Evolutionary conservation across 2,797 vertebrate genomes (phyloP).

Genomic region (Mustela erminea): DNA sequence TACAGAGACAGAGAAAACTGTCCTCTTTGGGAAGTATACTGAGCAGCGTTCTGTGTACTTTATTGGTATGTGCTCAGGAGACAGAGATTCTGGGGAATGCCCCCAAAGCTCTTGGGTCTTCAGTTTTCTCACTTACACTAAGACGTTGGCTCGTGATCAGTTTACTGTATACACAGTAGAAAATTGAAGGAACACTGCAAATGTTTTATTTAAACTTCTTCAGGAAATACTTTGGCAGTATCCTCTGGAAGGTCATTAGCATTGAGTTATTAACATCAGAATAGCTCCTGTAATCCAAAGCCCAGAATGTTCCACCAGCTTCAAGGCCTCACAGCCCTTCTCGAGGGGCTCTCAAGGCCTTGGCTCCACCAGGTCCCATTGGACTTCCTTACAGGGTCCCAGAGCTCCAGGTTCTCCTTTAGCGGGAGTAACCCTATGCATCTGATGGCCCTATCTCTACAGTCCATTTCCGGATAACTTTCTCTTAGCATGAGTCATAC

Average conservation of each 20-base stretch:
- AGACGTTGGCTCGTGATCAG: background rate
- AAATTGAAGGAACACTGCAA: background rate
- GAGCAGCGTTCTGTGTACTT: background rate
- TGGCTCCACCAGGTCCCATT: rapidly evolving
- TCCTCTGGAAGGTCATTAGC: background rate
- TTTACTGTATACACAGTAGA: background rate
- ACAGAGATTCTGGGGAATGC: background rate
- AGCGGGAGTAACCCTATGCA: background rate
- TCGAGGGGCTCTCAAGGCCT: background rate
- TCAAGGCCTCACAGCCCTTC: too few relatives aligned
- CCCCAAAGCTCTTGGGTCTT: background rate
- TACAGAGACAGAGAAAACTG: background rate
- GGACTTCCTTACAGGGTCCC: background rate
- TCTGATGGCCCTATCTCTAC: background rate
- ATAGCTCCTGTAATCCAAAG: background rate
- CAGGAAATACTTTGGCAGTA: background rate
- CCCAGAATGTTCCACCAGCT: background rate
- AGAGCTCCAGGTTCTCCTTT: background rate
- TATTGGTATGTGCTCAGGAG: background rate
- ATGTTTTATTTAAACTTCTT: conserved; percentile 32
- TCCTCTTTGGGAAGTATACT: background rate
- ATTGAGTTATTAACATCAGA: background rate
- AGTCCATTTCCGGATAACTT: background rate
- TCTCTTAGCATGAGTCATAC: background rate
- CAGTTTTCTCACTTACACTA: conserved; percentile 36